Base-by-base conservation (phyloP, 2,888 invertebrate species). In the Bimastos eiseni region DNA sequence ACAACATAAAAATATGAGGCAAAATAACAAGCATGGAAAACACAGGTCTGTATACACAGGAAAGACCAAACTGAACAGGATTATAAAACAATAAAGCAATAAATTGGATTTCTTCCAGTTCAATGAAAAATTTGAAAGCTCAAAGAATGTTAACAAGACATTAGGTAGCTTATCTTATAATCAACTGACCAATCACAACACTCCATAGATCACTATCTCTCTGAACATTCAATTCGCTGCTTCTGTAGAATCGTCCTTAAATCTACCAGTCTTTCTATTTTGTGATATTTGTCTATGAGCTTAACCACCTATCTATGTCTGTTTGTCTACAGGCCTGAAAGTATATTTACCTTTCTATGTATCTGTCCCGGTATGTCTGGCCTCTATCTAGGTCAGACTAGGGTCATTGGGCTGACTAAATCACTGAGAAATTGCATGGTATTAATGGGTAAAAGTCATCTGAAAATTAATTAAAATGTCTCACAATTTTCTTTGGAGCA, bases 71-170 rank as follows among this genome's bases (percentile, higher is more conserved):
- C n/a, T 8, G 11, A 70, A 70, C 30, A 70, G 11, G n/a, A 70
- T n/a, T 70, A 70, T 11, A 70, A 70, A 70, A 70, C n/a, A n/a
- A 70, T 8, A 70, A 70, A 70, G 70, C n/a, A 70, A n/a, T n/a
- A 6, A 70, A 70, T n/a, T 70, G n/a, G 70, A 70, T n/a, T n/a
- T 70, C 70, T 49, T 49, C 49, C 49, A 21, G n/a, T 70, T 30
- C n/a, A 70, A n/a, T n/a, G 30, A n/a, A 70, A n/a, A n/a, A n/a
- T 5, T n/a, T 30, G 70, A 70, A 30, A 70, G n/a, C 70, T 70
- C 70, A n/a, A 70, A 70, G 70, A 70, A 70, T n/a, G n/a, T n/a
- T n/a, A n/a, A 70, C 70, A 70, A 70, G 70, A 70, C 30, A 70
- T 70, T 70, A 70, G 11, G 70, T 70, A n/a, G n/a, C n/a, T 70